phyloP scores from a whole-genome alignment of 2,797 vertebrate species.

The Rhyacichthys aspro region DNA sequence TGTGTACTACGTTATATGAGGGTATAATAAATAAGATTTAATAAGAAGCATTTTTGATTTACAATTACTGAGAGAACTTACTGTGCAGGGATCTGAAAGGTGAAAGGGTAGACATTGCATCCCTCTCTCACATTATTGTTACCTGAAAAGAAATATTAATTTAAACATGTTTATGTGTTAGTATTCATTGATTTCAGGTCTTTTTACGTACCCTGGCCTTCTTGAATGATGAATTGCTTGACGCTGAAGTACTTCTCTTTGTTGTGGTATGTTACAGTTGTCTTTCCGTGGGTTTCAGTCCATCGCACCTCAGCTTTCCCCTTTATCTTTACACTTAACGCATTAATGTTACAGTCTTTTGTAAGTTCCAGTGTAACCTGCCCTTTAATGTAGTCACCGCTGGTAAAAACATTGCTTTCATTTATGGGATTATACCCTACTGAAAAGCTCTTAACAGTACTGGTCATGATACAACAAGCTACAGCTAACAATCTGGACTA shows the following conservation, averaged over 20 bases:
- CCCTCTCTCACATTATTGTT: conserved; percentile 37
- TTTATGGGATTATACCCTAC: conserved; percentile 61
- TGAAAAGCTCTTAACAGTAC: conserved; percentile 52
- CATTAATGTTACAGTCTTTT: conserved; percentile 52
- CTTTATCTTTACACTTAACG: conserved; percentile 68
- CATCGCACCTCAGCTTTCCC: conserved; percentile 65
- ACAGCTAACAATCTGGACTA: background rate
- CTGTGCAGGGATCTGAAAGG: conserved; percentile 69
- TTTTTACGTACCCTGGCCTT: conserved; percentile 39
- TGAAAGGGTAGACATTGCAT: conserved; percentile 67
- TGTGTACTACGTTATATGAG: no score
- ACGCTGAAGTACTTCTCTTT: conserved; percentile 70
- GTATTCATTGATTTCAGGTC: background rate
- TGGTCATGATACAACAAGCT: conserved; percentile 40
- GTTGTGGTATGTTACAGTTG: conserved; percentile 6
- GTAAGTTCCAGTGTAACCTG: conserved; percentile 55
- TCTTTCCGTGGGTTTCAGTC: conserved; percentile 34
- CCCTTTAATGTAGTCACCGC: conserved; percentile 61
- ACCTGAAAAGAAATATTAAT: conserved; percentile 43
- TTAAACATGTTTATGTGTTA: background rate
- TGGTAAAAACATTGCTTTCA: conserved; percentile 53
- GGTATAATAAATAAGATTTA: background rate
- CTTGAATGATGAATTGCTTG: conserved; percentile 46
- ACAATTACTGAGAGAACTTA: conserved; percentile 35
- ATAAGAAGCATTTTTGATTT: no score